Conservation (phyloP, 2,888 invertebrate genomes). For the Parnassius glacialis region DNA sequence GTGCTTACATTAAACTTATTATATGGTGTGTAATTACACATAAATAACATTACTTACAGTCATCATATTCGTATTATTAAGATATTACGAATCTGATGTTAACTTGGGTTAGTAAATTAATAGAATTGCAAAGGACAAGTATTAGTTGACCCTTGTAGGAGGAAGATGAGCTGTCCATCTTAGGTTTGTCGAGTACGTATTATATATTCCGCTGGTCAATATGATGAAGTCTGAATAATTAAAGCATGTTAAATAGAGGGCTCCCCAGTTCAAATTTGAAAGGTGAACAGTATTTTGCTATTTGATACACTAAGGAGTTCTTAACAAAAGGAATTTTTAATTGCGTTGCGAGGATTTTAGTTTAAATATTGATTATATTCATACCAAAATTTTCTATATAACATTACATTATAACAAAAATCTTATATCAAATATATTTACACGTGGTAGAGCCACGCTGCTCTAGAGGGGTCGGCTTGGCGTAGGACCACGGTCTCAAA, state of each 20-base stretch:
- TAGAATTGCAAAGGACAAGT: constrained; percentile 31
- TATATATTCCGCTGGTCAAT: constrained; percentile 62
- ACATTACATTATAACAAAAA: too few relatives aligned
- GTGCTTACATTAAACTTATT: neutral
- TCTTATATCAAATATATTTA: too few relatives aligned
- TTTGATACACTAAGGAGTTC: constrained; percentile 50
- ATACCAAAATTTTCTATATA: too few relatives aligned
- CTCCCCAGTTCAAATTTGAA: constrained; percentile 68
- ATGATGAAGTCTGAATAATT: constrained; percentile 66
- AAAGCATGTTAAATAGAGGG: constrained; percentile 65
- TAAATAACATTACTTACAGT: neutral
- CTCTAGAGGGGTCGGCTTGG: too few relatives aligned
- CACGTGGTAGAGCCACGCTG: too few relatives aligned
- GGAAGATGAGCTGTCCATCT: constrained; percentile 31
- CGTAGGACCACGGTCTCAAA: too few relatives aligned
- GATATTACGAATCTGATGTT: too few relatives aligned
- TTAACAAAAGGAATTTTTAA: constrained; percentile 58
- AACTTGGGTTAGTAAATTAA: too few relatives aligned
- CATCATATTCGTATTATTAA: neutral
- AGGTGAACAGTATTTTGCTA: constrained; percentile 68
- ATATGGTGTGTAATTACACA: neutral
- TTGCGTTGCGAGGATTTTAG: constrained; percentile 29
- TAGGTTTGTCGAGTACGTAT: constrained; percentile 42
- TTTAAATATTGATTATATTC: constrained; percentile 2
- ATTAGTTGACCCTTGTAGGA: constrained; percentile 27